Percentiles rank a stretch among this genome's conserved stretches.
Evolutionary conservation across 2,888 invertebrate genomes (phyloP).

Genomic region (Suillia variegata): DNA sequence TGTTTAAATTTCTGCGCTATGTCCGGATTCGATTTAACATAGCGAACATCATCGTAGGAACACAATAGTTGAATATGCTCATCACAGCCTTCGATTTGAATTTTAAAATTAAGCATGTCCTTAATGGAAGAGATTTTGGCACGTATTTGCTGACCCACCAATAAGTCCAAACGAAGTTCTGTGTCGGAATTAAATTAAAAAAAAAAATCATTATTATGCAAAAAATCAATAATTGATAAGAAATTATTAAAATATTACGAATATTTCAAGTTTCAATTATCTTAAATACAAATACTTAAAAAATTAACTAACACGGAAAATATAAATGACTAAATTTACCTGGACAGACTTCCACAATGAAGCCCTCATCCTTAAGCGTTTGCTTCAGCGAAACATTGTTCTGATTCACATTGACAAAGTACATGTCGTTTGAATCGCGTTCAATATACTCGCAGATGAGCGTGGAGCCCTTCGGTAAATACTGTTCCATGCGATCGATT

Average conservation of each 20-base stretch:
- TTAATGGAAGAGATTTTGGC: constrained; percentile 51
- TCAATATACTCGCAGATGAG: constrained; percentile 52
- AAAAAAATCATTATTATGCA: background rate
- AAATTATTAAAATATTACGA: background rate
- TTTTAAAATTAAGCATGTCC: constrained; percentile 57
- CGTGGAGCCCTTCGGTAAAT: constrained; percentile 49
- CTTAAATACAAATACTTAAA: background rate
- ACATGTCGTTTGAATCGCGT: constrained; percentile 36
- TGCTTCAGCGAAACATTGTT: constrained; percentile 51
- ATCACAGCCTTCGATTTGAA: constrained; percentile 54
- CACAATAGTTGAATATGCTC: constrained; percentile 51
- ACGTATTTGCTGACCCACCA: constrained; percentile 57
- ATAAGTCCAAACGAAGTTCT: constrained; percentile 52
- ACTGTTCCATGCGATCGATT: constrained; percentile 57
- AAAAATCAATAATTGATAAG: too few relatives aligned
- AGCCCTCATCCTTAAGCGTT: constrained; percentile 45
- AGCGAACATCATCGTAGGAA: constrained; percentile 57
- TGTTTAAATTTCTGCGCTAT: constrained; percentile 62
- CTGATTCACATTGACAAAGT: constrained; percentile 53
- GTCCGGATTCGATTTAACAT: constrained; percentile 55
- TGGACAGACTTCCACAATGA: constrained; percentile 47
- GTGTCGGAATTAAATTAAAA: constrained; percentile 6
- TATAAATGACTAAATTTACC: constrained; percentile 27
- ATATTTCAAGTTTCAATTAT: too few relatives aligned
- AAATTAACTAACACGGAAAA: background rate